Base-by-base conservation (phyloP, 2,113 vertebrate species). In the Lepisosteus osseus region DNA sequence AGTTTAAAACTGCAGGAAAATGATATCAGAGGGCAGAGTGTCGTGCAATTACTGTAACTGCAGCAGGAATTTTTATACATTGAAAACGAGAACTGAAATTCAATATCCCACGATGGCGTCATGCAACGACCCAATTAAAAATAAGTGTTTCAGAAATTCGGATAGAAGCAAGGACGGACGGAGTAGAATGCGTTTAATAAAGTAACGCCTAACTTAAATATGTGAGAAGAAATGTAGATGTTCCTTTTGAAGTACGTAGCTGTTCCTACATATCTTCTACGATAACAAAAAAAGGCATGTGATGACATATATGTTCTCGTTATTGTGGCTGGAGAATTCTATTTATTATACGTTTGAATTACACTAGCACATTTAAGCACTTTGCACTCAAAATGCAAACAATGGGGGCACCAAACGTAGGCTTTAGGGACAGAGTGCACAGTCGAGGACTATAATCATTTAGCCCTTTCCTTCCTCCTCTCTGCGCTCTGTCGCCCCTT, bases 1-100 rank as follows among this genome's bases (percentile, higher is more conserved):
- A 73, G 71, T 80, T 78, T 82, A 72, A 67, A 67, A 83, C 82
- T 76, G 67, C 56, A 73, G 78, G 69, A 74, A 74, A 72, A 68
- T 72, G 56, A 70, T 71, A 76, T 77, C 61, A 61, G 75, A 85
- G 69, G 69, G 57, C 70, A 83, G 79, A 67, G 11, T 61, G 63
- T 78, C 73, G 79, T 85, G 71, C 65, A 44, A n/a, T 45, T 17
- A 43, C 68, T 57, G 29, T n/a, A 42, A 55, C 55, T 43, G 40
- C 54, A 13, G 17, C 45, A 29, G 4, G 29, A 47, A 11, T 54
- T 44, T 54, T 54, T 67, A 54, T 9, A 54, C 47, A 67, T 51
- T 51, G 5, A 51, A 51, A 51, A 51, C 29, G 7, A 9, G 7
- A 40, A 43, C 9, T 65, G 62, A 42, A 40, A 3, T 29, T 4